Evolutionary conservation across 2,113 vertebrate species (phyloP), one percentile per base, ranked within the genome.

Genomic region (Indicator indicator): DNA sequence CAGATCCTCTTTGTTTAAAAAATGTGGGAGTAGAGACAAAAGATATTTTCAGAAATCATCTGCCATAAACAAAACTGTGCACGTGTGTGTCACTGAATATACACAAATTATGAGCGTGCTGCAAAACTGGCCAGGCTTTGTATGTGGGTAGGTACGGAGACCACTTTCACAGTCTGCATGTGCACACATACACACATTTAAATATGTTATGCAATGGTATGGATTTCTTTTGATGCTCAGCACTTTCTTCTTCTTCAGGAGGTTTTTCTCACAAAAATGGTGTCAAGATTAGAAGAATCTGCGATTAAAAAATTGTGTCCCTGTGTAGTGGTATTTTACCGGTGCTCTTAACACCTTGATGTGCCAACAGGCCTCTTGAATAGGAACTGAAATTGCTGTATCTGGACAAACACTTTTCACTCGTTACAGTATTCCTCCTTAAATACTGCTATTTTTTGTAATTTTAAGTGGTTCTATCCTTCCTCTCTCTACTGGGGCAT

Each of bases 1-100:
- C 30, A 76, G 24, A 85, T 63, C 21, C 6, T 67, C 72, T 83
- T 3, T 38, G 24, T 44, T 69, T 73, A 83, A 96, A 87, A 93
- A 69, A 58, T 26, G 24, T 46, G 52, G 9, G 21, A 42, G 63
- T 46, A 0, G 7, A 89, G 78, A 91, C 72, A 95, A 91, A 59
- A 63, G 68, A 86, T 91, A 91, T 83, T 96, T 95, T 83, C 55
- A 90, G 93, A 94, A 89, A 94, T 75, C 79, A 91, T 88, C 92
- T 93, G 75, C 85, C 83, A 36, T 83, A 83, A 89, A 87, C 55
- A 79, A 79, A 96, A 93, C 23, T 20, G 36, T 77, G 69, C 72
- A 55, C 0, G 0, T 75, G 77, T 2, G 0, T 1, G 0, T 85
- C 55, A 33, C 48, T 79, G 74, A 36, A 72, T 50, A 54, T 27